Evolutionary conservation across 2,113 vertebrate genomes (phyloP).

Genomic region (Pachypanchax playfairii): DNA sequence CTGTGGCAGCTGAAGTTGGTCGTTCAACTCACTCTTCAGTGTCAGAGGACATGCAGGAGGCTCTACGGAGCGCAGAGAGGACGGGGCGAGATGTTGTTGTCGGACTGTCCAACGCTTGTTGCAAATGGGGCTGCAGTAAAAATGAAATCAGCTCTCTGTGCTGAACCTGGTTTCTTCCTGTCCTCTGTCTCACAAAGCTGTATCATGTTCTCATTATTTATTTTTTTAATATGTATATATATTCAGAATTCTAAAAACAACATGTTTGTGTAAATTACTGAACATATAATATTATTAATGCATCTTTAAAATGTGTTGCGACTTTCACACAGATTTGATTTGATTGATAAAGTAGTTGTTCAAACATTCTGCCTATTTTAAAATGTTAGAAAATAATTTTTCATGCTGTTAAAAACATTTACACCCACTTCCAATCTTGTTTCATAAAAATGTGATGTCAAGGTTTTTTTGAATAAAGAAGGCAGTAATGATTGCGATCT

Average conservation of each 20-base stretch:
- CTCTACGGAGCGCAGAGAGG: slow-evolving; percentile 71
- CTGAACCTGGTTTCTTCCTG: slow-evolving; percentile 53
- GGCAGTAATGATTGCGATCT: slow-evolving; percentile 2
- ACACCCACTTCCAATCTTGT: slow-evolving; percentile 1
- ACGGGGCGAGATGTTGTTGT: slow-evolving; percentile 78
- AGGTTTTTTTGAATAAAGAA: slow-evolving; percentile 52
- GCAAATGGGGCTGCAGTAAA: slow-evolving; percentile 87
- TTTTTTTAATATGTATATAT: background rate
- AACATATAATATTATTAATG: background rate
- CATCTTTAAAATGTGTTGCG: slow-evolving; percentile 3
- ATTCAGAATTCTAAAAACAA: background rate
- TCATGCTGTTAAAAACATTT: slow-evolving; percentile 24
- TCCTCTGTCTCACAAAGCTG: slow-evolving; percentile 11
- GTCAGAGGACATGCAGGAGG: slow-evolving; percentile 73
- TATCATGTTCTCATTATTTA: slow-evolving; percentile 8
- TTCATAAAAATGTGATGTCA: slow-evolving; percentile 17
- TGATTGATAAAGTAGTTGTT: slow-evolving; percentile 53
- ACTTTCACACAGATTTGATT: slow-evolving; percentile 39
- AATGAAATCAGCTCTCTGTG: slow-evolving; percentile 87
- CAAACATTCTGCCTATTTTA: background rate
- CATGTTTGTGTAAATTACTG: background rate
- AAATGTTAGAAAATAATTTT: slow-evolving; percentile 6
- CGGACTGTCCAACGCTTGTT: slow-evolving; percentile 84
- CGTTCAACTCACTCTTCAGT: slow-evolving; percentile 66
- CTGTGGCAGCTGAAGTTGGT: slow-evolving; percentile 44